Base-by-base conservation (phyloP, 2,113 vertebrate species). In the Eublepharis macularius region DNA sequence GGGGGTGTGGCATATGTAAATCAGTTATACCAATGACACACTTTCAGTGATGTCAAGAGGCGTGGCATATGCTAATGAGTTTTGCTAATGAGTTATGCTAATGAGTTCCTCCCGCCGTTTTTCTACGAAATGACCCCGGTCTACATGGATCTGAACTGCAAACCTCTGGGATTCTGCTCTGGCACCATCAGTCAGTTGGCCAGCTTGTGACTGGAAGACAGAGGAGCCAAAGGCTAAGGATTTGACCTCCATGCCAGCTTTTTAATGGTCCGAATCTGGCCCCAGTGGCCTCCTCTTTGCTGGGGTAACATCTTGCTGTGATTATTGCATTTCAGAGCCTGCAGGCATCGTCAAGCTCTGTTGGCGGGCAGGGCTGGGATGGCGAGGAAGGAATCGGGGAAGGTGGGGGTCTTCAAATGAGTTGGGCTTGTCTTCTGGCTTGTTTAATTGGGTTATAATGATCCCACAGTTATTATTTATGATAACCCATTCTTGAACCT, bases 401-500 rank as follows among this genome's bases (percentile, higher is more conserved):
- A 69, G 79, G 26, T 36, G 32, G 68, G 81, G 3, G 1, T 39
- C 24, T 24, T 63, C 17, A 29, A 54, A 51, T 76, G 83, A 9
- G 4, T 1, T 6, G 57, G 36, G 17, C n/a, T 2, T 41, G 82
- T 75, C 76, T 13, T 84, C 69, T 84, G 65, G 1, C n/a, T 1
- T 1, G 72, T 88, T 88, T 88, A 89, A 57, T 82, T 88, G 74
- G 85, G 84, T 75, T 88, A 3, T 32, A 87, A 92, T 86, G 17
- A 80, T 89, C 88, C 87, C 90, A 39, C 90, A 81, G 88, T 89
- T 45, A n/a, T 72, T 91, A 54, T 47, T 90, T 91, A 91, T 94
- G 93, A 93, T 94, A 92, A 91, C 93, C 83, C 21, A 1, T 49
- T 89, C 94, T 91, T 90, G 94, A 94, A 84, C 91, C 88, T 78